Evolutionary conservation across 2,113 vertebrate genomes (phyloP), one percentile per base, ranked within the genome.

Genomic region (Thamnaconus septentrionalis): DNA sequence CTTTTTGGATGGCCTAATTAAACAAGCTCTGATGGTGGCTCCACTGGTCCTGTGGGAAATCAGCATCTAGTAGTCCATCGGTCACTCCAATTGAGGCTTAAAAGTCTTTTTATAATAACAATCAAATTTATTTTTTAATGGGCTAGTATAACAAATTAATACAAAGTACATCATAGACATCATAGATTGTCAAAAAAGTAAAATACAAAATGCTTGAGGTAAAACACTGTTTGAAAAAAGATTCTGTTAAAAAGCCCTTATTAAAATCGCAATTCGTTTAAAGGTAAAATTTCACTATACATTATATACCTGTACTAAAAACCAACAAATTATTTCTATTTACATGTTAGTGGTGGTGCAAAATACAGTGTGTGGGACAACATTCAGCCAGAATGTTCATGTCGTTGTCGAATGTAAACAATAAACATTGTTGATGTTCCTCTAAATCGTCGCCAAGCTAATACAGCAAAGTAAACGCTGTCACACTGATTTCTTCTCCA

Each of bases 181-280:
- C 80, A 86, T 83, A 86, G 84, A 90, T 88, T 85, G 87, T 86
- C 84, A 81, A 87, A 89, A 89, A 89, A 86, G 84, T 79, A 80
- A 89, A 82, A 85, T 90, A 89, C 84, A 90, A 90, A 90, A 89
- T 55, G 52, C 81, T 85, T 88, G 85, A 89, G 89, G 86, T 88
- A 88, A 89, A 89, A 88, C 89, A 85, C 82, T 49, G 41, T 86
- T 69, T 88, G 63, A 79, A 89, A 89, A 31, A 87, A 88, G 69
- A 82, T 86, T 81, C 41, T 44, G 64, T 86, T 84, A 86, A 85
- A 88, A 90, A 89, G 82, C 84, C 86, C 86, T 87, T 89, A 86
- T 84, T 84, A 76, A 88, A 88, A 86, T 79, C 41, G 66, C 12
- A 69, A 75, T 62, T 82, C 44, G 44, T 78, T 76, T 81, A 53